Evolutionary conservation across 2,888 invertebrate species (phyloP).

Genomic region (Dynastes grantii): DNA sequence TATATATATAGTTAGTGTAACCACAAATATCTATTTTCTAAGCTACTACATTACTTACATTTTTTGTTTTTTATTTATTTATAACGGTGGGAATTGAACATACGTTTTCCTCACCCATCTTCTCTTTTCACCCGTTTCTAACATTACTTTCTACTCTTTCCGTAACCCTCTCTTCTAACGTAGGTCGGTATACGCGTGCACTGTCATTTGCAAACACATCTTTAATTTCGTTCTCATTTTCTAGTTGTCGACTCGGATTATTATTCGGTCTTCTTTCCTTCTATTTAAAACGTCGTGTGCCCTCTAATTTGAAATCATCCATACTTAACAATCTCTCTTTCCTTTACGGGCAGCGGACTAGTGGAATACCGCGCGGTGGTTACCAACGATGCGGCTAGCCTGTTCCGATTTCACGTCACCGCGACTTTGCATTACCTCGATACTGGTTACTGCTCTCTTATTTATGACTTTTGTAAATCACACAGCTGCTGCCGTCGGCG

Average conservation of each 20-base stretch:
- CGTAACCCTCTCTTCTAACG: conserved; percentile 15
- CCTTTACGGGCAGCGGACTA: conserved; percentile 39
- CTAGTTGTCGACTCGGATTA: conserved; percentile 58
- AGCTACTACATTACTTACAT: too few relatives aligned
- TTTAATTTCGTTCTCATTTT: conserved; percentile 60
- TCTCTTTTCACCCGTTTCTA: neutral
- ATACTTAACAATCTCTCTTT: conserved; percentile 55
- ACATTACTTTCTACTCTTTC: neutral
- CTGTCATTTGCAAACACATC: conserved; percentile 59
- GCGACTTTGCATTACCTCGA: conserved; percentile 30
- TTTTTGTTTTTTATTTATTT: conserved; percentile 10
- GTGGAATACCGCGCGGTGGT: neutral
- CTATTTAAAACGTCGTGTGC: conserved; percentile 55
- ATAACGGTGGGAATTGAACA: conserved; percentile 20
- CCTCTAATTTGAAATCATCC: conserved; percentile 61
- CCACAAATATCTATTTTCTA: too few relatives aligned
- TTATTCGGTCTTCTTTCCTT: conserved; percentile 55
- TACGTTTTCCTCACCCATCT: neutral
- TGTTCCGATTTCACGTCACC: conserved; percentile 31
- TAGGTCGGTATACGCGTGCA: conserved; percentile 22
- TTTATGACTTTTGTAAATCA: conserved; percentile 47
- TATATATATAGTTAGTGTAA: too few relatives aligned
- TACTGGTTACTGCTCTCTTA: conserved; percentile 44
- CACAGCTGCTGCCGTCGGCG: conserved; percentile 37
- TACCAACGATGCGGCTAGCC: conserved; percentile 1